Conservation (phyloP, 2,113 vertebrate species). For the Sterrhoptilus dennistouni region DNA sequence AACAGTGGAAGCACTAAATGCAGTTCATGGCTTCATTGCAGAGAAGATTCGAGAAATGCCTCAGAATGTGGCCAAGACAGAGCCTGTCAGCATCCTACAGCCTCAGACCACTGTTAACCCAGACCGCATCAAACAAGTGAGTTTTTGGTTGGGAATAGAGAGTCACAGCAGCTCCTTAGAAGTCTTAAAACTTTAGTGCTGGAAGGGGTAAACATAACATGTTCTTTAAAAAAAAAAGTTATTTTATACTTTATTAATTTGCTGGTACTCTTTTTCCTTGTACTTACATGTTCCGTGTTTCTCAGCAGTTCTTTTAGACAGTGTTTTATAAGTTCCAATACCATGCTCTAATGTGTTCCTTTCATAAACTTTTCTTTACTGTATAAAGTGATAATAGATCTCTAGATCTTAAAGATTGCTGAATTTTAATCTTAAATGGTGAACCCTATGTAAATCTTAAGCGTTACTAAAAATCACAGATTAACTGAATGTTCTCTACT, state of each 20-base stretch:
- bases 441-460: neutral
- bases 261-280: slow-evolving; percentile 2
- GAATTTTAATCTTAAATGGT: neutral
- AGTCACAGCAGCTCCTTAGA: slow-evolving; percentile 62
- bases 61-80: slow-evolving; percentile 97
- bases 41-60: slow-evolving; percentile 99
- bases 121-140: slow-evolving; percentile 99
- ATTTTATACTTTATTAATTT: slow-evolving; percentile 18
- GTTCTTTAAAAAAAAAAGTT: neutral
- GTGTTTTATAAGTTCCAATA: neutral
- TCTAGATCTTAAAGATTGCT: neutral
- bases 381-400: neutral
- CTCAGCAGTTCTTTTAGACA: slow-evolving; percentile 29
- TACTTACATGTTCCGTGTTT: neutral
- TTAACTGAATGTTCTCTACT: neutral
- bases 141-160: slow-evolving; percentile 73
- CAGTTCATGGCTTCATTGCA: slow-evolving; percentile 98
- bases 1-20: slow-evolving; percentile 97
- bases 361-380: neutral
- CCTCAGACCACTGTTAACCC: slow-evolving; percentile 99
- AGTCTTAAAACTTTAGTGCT: slow-evolving; percentile 35
- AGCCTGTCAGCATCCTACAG: slow-evolving; percentile 98
- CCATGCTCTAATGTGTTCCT: neutral
- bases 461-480: neutral
- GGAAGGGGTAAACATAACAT: neutral